These are phyloP conservation scores for Drosophila longiperda DNA, from an alignment of 2,888 invertebrate genomes.

Conservation along the genomic window DNA sequence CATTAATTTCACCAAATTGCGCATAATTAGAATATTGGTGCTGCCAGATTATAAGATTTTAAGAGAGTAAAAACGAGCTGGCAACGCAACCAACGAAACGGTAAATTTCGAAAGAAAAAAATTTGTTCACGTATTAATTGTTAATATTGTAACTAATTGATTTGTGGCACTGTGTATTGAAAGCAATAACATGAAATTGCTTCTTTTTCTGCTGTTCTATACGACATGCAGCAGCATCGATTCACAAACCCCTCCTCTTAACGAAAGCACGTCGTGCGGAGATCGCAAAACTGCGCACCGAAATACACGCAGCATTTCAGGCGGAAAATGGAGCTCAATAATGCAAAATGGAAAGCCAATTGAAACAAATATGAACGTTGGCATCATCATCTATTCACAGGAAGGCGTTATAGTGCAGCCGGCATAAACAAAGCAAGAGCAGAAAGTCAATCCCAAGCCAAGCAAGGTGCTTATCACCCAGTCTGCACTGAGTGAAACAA, in stretches of 20 bases:
- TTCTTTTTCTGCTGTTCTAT: conserved; percentile 33
- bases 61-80: conserved; percentile 1
- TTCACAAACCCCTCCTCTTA: not conserved
- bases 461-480: conserved; percentile 71
- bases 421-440: conserved; percentile 69
- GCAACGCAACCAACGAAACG: conserved; percentile 48
- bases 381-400: conserved; percentile 12
- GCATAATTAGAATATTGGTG: not conserved
- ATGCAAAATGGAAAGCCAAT: not conserved
- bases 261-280: conserved; percentile 58
- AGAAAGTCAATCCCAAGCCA: conserved; percentile 7
- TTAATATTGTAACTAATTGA: conserved; percentile 20
- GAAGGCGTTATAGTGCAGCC: conserved; percentile 80
- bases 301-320: conserved; percentile 74
- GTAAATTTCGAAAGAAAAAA: conserved; percentile 39
- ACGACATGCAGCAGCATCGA: conserved; percentile 14
- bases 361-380: not conserved
- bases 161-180: not conserved
- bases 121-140: conserved; percentile 51
- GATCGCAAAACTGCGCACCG: conserved; percentile 73
- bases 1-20: not conserved
- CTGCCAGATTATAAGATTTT: conserved; percentile 25
- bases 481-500: conserved; percentile 46
- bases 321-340: conserved; percentile 47
- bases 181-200: conserved; percentile 30